A percentile compares a stretch with the other conserved stretches of the same genome.
Conservation (phyloP, 1,140 invertebrate genomes). For the Fopius arisanus region DNA sequence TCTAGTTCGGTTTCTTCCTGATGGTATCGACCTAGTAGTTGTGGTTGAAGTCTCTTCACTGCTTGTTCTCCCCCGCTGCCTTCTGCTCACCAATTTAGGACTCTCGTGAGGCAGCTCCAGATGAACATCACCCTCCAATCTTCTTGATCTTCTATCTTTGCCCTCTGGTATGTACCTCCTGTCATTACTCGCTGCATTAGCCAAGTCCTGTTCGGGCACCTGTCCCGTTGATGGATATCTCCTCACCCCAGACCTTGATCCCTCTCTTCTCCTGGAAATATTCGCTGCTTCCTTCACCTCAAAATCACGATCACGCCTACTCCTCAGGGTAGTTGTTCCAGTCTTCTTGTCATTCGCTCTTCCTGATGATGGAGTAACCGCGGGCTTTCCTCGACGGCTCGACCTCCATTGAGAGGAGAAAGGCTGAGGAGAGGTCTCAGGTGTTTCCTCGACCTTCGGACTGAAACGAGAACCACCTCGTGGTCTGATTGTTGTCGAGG, state of each 20-base stretch:
- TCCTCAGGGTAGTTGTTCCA: conserved; percentile 26
- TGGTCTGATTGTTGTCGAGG: conserved; percentile 32
- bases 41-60: conserved; percentile 28
- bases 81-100: neutral
- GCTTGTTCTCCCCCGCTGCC: neutral
- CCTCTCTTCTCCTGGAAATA: neutral
- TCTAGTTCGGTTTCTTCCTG: conserved; percentile 49
- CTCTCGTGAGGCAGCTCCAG: conserved; percentile 6
- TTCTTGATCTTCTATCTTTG: neutral
- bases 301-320: conserved; percentile 14
- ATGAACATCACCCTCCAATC: neutral
- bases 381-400: conserved; percentile 2
- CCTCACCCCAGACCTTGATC: neutral
- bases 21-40: conserved; percentile 42
- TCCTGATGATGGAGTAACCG: neutral
- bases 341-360: neutral
- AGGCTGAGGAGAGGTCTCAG: conserved; percentile 33
- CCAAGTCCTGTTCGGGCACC: neutral
- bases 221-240: neutral
- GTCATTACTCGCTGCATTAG: conserved; percentile 10
- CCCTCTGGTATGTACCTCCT: conserved; percentile 23
- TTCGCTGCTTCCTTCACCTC: conserved; percentile 9
- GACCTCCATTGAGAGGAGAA: conserved; percentile 30
- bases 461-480: conserved; percentile 48
- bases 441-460: conserved; percentile 38